Conservation (phyloP, 2,113 vertebrate species). For the Cavia aperea region DNA sequence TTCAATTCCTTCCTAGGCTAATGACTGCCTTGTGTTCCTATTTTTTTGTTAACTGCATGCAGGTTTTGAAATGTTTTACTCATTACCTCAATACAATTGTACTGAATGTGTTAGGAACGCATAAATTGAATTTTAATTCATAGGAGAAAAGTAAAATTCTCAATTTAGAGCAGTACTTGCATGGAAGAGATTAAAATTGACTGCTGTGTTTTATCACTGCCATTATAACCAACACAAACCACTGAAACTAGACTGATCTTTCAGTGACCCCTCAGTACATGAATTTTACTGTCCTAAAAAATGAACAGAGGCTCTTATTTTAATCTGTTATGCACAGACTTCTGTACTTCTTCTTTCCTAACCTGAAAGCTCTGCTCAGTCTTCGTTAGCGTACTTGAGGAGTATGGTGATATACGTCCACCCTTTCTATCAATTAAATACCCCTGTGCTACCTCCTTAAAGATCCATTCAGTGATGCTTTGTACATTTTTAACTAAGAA, state of each 20-base stretch:
- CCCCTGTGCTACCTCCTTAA: background rate
- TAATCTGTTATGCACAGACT: background rate
- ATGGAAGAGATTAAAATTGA: background rate
- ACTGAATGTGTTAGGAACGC: background rate
- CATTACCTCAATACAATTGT: background rate
- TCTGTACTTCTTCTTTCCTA: background rate
- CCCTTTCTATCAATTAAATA: background rate
- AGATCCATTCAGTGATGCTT: background rate
- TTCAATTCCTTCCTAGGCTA: background rate
- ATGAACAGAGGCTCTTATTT: background rate
- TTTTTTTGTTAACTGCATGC: background rate
- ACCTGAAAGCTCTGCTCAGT: background rate
- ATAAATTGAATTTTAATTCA: slow-evolving; percentile 36
- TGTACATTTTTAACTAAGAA: background rate
- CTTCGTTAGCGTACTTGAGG: background rate
- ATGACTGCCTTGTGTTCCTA: background rate
- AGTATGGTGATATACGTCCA: background rate
- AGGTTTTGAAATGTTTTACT: background rate
- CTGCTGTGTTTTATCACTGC: background rate
- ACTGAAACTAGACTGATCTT: background rate
- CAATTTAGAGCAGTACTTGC: background rate
- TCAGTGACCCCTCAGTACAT: background rate
- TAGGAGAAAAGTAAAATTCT: background rate
- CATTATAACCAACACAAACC: background rate
- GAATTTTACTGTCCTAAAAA: background rate